Evolutionary conservation across 2,888 invertebrate species (phyloP).

Genomic region (Platycheirus rosarum): DNA sequence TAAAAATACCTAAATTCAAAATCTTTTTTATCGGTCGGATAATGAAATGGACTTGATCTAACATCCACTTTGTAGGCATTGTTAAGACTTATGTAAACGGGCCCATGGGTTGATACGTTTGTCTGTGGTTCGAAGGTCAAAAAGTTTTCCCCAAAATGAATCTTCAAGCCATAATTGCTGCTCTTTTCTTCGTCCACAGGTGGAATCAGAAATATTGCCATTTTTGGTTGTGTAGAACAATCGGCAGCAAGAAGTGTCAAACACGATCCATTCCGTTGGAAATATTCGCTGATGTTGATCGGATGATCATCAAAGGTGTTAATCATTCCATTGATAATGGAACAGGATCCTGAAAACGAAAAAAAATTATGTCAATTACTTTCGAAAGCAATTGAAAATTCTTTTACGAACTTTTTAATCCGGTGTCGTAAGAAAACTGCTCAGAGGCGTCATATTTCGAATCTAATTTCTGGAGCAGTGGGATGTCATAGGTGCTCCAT

Average conservation of each 20-base stretch:
- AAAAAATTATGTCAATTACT: no score
- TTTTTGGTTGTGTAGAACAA: slow-evolving; percentile 80
- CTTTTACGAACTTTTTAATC: slow-evolving; percentile 78
- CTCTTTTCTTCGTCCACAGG: slow-evolving; percentile 74
- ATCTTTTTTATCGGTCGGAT: slow-evolving; percentile 79
- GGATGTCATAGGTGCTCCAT: slow-evolving; percentile 81
- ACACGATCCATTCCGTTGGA: slow-evolving; percentile 77
- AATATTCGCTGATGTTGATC: slow-evolving; percentile 78
- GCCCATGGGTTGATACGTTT: slow-evolving; percentile 53
- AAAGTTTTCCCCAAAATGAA: slow-evolving; percentile 81
- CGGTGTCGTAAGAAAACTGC: slow-evolving; percentile 80
- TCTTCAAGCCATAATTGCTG: slow-evolving; percentile 80
- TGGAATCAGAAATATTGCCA: slow-evolving; percentile 81
- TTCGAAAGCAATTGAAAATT: neutral
- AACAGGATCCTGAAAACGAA: slow-evolving; percentile 81
- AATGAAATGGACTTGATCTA: slow-evolving; percentile 80
- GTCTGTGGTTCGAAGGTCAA: slow-evolving; percentile 77
- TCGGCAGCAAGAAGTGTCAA: slow-evolving; percentile 81
- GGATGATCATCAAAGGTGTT: slow-evolving; percentile 82
- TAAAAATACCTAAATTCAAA: slow-evolving; percentile 81
- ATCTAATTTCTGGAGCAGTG: slow-evolving; percentile 81
- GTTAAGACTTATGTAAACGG: slow-evolving; percentile 80
- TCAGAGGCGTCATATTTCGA: slow-evolving; percentile 82
- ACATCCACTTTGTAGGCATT: slow-evolving; percentile 78
- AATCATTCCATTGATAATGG: slow-evolving; percentile 81